Evolutionary conservation across 2,113 vertebrate species (phyloP), one percentile per base, ranked within the genome.

Genomic region (Dasyornis broadbenti): DNA sequence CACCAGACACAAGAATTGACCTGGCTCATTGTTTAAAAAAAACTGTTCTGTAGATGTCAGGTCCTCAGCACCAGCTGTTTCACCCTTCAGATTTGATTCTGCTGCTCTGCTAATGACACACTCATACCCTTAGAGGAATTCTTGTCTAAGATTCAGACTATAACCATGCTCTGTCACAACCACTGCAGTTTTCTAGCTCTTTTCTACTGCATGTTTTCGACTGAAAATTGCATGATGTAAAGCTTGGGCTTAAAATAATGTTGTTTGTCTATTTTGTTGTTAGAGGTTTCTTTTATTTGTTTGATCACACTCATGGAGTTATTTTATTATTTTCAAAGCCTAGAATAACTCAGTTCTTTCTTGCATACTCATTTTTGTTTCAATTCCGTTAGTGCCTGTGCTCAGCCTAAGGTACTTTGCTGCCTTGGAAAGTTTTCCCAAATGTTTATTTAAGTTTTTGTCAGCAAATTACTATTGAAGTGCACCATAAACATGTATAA

Each of bases 251-350:
- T 81, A 69, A 75, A 59, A 35, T 76, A 47, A 39, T 33, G 5
- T 37, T 57, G 6, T 39, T 77, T 57, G 16, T 73, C 15, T 3
- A 0, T 76, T 90, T 65, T 23, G 4, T 28, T 44, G 7, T 64
- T 70, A 37, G 18, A 9, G 24, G 0, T 39, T 53, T 50, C 30
- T 66, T 53, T 33, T 27, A 18, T 26, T 59, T 83, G 15, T 7
- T 63, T 10, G 84, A 0, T 42, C 19, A 24, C 7, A 47, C 20
- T 50, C 0, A 1, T 2, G 4, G 22, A 59, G 2, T 33, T 64
- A 56, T 28, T 66, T 61, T 78, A 50, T 2, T 2, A 6, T 90
- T 87, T 89, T 56, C n/a, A 42, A 70, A 87, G 20, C 28, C 11
- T 70, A 22, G 40, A n/a, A 21, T 59, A 63, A 13, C 47, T 86